Conservation (phyloP, 2,888 invertebrate species). For the Megamerina dolium region DNA sequence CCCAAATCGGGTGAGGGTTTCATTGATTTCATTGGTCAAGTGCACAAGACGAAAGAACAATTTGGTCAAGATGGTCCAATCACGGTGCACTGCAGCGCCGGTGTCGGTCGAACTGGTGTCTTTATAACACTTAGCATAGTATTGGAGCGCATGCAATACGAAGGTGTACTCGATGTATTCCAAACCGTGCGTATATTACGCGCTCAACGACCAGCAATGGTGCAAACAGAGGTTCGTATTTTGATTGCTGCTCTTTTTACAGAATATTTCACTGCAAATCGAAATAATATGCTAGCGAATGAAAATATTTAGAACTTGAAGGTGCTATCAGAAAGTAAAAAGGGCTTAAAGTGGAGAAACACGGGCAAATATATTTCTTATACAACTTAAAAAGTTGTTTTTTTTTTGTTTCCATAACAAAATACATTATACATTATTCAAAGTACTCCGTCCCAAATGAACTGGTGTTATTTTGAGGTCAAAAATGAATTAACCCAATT, state of each 20-base stretch:
- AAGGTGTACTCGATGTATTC: conserved; percentile 98
- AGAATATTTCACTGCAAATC: too few relatives aligned
- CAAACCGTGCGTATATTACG: conserved; percentile 97
- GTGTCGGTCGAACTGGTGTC: conserved; percentile 97
- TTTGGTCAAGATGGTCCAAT: conserved; percentile 99
- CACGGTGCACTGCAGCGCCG: conserved; percentile 97
- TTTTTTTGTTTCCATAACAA: too few relatives aligned
- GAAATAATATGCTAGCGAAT: too few relatives aligned
- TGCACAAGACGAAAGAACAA: conserved; percentile 99
- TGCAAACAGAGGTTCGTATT: conserved; percentile 89
- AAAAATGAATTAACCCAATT: too few relatives aligned
- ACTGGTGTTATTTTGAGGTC: too few relatives aligned
- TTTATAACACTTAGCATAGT: conserved; percentile 98
- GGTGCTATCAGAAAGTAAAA: too few relatives aligned
- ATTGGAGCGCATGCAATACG: conserved; percentile 97
- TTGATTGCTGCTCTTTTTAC: too few relatives aligned
- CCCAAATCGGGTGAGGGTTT: conserved; percentile 98
- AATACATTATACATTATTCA: too few relatives aligned
- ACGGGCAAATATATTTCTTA: too few relatives aligned
- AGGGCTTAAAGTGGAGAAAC: too few relatives aligned
- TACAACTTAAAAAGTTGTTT: not conserved
- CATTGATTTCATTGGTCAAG: conserved; percentile 98
- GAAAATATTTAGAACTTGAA: too few relatives aligned
- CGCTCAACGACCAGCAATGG: conserved; percentile 98
- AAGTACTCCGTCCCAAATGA: too few relatives aligned